Base-by-base conservation (phyloP, 2,888 invertebrate genomes). In the Agelastica alni region DNA sequence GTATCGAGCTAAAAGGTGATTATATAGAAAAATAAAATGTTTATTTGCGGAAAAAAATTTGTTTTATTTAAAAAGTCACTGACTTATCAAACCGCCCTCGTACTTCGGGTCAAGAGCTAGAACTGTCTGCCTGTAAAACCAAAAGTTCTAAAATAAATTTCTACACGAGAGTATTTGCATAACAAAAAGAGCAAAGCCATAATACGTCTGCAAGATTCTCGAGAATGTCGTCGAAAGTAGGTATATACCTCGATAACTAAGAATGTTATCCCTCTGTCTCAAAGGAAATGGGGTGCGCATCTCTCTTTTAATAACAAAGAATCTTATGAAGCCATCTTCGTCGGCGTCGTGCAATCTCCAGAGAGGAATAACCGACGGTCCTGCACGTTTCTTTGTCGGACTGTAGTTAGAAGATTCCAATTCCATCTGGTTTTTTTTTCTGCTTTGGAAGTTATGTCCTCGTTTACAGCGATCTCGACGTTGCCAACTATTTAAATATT, bases 311-410 rank as follows among this genome's bases (percentile, higher is more conserved):
- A n/a, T n/a, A n/a, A n/a, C n/a, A n/a, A n/a, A n/a, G n/a, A n/a
- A n/a, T n/a, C n/a, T n/a, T 12, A 39, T 39, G 20, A 39, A 39
- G 37, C 37, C 37, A 39, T 39, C 37, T 20, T 39, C 10, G 37
- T 39, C 12, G n/a, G 12, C 20, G 37, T 53, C 53, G 48, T 44
- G 53, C 44, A 48, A 22, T 26, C 13, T 12, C 31, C 28, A 44
- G 26, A 39, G 46, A 54, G 48, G 44, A 48, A 54, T 49, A 54
- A 54, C 48, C 48, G 44, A 44, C 20, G 31, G 39, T 54, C 39
- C 22, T 44, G 48, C 48, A 54, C 36, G 49, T 34, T 54, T 44
- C 53, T 54, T 54, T 49, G 48, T 36, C 28, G 28, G 16, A 36
- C 26, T 44, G 45, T 39, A 31, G 37, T 37, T 39, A 18, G 39